phyloP scores from a whole-genome alignment of 2,888 invertebrate genomes.

The Eupithecia inturbata region DNA sequence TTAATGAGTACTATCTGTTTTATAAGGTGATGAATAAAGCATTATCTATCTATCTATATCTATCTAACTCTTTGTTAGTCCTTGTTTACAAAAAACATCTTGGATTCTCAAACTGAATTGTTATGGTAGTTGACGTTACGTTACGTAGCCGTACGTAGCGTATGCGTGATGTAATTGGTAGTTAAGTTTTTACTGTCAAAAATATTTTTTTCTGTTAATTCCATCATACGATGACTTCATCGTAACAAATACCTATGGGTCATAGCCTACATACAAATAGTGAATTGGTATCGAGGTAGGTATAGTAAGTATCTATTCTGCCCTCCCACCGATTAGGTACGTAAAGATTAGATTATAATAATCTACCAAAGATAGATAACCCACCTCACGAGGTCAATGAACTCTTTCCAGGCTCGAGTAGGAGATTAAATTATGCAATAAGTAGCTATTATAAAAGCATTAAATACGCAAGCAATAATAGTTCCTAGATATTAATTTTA shows the following conservation, averaged over 20 bases:
- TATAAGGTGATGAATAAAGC: too few species aligned
- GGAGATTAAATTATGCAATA: neutral
- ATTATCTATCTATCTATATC: too few species aligned
- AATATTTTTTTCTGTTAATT: too few species aligned
- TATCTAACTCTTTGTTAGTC: too few species aligned
- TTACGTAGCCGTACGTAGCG: too few species aligned
- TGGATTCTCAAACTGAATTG: too few species aligned
- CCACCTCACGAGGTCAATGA: constrained; percentile 21
- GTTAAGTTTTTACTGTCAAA: too few species aligned
- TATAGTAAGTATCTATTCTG: neutral
- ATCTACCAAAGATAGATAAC: neutral
- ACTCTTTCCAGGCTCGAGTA: neutral
- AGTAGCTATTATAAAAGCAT: neutral
- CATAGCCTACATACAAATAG: neutral
- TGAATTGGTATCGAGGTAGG: neutral
- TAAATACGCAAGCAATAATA: neutral
- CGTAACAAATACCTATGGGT: neutral
- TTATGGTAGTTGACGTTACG: too few species aligned
- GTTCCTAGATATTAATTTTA: neutral
- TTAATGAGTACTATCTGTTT: too few species aligned
- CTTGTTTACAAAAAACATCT: too few species aligned
- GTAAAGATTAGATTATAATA: neutral
- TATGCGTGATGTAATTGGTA: too few species aligned
- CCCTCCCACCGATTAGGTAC: neutral
- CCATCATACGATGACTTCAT: too few species aligned